A percentile compares a stretch with the other conserved stretches of the same genome.
Evolutionary conservation across 1,140 invertebrate species (phyloP).

Genomic region (Diorhabda carinulata): DNA sequence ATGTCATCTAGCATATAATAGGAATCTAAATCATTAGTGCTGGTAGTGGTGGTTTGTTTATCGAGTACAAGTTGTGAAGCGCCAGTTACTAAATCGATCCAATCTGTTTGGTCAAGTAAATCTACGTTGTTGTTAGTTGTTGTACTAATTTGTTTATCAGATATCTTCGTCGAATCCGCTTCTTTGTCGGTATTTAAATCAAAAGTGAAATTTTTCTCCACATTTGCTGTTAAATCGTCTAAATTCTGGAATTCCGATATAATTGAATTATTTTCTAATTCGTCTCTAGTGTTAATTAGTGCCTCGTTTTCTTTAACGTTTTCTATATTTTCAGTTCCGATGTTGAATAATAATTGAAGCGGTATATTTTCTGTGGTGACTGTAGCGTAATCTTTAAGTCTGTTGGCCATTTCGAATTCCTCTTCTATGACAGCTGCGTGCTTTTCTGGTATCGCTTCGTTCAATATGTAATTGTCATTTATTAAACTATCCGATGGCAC

Average conservation of each 20-base stretch:
- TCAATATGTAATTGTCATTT: background rate
- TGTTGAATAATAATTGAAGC: conserved; percentile 43
- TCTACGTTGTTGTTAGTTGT: background rate
- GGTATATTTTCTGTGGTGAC: conserved; percentile 44
- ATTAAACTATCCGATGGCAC: conserved; percentile 11
- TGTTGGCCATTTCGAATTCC: conserved; percentile 42
- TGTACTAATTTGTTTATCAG: background rate
- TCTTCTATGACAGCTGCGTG: conserved; percentile 39
- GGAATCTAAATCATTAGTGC: background rate
- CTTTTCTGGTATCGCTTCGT: conserved; percentile 20
- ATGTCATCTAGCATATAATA: background rate
- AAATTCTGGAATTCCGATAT: conserved; percentile 46
- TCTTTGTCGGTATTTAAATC: background rate
- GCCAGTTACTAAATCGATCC: too few species aligned
- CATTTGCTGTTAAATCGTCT: conserved; percentile 21
- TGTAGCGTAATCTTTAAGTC: conserved; percentile 46
- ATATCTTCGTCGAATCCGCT: background rate
- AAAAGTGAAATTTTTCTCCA: background rate
- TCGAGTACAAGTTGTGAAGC: too few species aligned
- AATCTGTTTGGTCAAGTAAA: background rate
- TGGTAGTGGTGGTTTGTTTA: background rate
- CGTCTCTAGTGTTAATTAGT: conserved; percentile 39
- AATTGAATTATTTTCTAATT: conserved; percentile 42
- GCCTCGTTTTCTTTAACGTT: conserved; percentile 42
- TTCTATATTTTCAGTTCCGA: conserved; percentile 44